Percentiles rank a stretch among this genome's conserved stretches.
Conservation (phyloP, 2,888 invertebrate species). For the Drosophila lutescens region DNA sequence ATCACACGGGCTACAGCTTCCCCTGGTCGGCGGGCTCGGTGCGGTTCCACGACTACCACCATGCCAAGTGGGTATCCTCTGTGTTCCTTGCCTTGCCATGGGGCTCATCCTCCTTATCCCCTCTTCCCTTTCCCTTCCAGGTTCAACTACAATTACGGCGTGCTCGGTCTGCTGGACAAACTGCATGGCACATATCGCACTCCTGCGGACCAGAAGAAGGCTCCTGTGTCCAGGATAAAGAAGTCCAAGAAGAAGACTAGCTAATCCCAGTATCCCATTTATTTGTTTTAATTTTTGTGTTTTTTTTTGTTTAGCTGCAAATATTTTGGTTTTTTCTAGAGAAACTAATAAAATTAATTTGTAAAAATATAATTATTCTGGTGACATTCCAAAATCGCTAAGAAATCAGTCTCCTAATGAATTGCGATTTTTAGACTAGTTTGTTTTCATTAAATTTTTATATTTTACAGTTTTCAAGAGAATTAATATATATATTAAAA, state of each 20-base stretch:
- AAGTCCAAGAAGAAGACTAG: constrained; percentile 28
- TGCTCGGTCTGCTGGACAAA: constrained; percentile 91
- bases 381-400: too few relatives aligned
- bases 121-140: constrained; percentile 84
- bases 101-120: background rate
- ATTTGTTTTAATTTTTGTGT: background rate
- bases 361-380: too few relatives aligned
- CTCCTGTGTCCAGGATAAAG: background rate
- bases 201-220: constrained; percentile 1
- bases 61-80: constrained; percentile 87
- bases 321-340: too few relatives aligned
- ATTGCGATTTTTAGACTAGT: too few relatives aligned
- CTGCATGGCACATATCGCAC: constrained; percentile 92
- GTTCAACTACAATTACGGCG: constrained; percentile 93
- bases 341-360: too few relatives aligned
- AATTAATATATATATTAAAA: too few relatives aligned
- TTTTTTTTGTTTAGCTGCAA: too few relatives aligned
- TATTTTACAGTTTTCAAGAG: too few relatives aligned
- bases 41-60: constrained; percentile 94
- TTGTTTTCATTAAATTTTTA: too few relatives aligned
- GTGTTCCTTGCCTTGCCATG: too few relatives aligned
- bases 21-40: constrained; percentile 91
- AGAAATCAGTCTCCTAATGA: too few relatives aligned
- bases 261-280: background rate
- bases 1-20: constrained; percentile 93